phyloP scores from a whole-genome alignment of 2,797 vertebrate genomes.

The Microctenopoma lineatum region DNA sequence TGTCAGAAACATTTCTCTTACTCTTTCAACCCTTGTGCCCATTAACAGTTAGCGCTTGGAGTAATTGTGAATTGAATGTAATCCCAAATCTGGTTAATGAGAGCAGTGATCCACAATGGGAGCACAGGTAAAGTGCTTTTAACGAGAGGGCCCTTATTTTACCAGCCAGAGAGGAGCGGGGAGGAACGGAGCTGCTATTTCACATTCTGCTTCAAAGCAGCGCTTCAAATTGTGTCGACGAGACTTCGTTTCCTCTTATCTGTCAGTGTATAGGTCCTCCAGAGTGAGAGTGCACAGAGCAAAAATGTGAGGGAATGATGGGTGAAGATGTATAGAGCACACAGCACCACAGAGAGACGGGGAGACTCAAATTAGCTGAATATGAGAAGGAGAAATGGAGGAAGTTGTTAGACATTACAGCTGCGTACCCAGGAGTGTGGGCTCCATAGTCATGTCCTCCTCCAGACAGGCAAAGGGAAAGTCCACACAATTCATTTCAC shows the following conservation, averaged over 20 bases:
- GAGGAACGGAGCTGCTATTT: conserved; percentile 71
- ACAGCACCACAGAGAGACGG: conserved; percentile 63
- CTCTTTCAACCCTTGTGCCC: conserved; percentile 74
- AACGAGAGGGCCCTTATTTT: conserved; percentile 82
- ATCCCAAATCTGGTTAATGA: conserved; percentile 82
- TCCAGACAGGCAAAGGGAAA: conserved; percentile 64
- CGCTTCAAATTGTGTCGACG: conserved; percentile 81
- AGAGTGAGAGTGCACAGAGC: conserved; percentile 73
- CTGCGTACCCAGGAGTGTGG: conserved; percentile 50
- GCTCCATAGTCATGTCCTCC: conserved; percentile 67
- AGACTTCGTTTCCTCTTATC: conserved; percentile 84
- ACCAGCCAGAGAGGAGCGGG: conserved; percentile 72
- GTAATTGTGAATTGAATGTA: conserved; percentile 82
- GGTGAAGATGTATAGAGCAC: conserved; percentile 76
- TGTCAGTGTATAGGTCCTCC: conserved; percentile 79
- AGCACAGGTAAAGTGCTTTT: conserved; percentile 84
- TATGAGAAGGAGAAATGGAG: conserved; percentile 70
- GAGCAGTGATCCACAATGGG: conserved; percentile 78
- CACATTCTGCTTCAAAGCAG: conserved; percentile 81
- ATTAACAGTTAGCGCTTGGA: conserved; percentile 76
- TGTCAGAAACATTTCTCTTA: conserved; percentile 80
- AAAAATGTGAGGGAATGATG: conserved; percentile 79
- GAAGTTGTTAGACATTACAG: conserved; percentile 77
- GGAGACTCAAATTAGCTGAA: conserved; percentile 77
- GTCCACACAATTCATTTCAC: conserved; percentile 60